Evolutionary conservation across 2,113 vertebrate genomes (phyloP), one percentile per base, ranked within the genome.

Genomic region (Centrocercus urophasianus): DNA sequence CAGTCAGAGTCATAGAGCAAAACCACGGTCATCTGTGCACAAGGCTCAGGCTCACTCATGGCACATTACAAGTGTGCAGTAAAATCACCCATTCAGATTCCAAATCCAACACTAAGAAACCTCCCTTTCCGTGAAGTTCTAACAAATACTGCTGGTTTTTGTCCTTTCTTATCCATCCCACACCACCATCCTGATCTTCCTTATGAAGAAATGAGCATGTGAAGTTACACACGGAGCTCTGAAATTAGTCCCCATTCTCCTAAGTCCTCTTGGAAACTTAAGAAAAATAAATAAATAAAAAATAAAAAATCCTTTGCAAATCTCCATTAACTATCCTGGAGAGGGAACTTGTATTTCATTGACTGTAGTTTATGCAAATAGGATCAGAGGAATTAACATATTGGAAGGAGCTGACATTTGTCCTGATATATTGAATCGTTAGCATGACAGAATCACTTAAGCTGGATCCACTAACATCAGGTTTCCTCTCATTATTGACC

Each of bases 401-500:
- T 98, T 98, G 98, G 98, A 98, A 98, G 97, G 92, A 96, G 96
- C 98, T 99, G 99, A 98, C 98, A 98, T 98, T 98, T 98, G 98
- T 99, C 98, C 98, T 98, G 98, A 98, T 98, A 98, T 98, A 99
- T 98, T 98, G 98, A 99, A 99, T 99, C 97, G 79, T 98, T 98
- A 98, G 97, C 94, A 96, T 98, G 98, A 98, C 98, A 98, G 98
- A 99, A 99, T 99, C 98, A 98, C 98, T 99, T 99, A 98, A 98
- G 98, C 98, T 97, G 97, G 98, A 99, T 98, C 98, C 98, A 98
- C 98, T 98, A 98, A 98, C 98, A 98, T 98, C 98, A 98, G 98
- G 98, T 99, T 99, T 98, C 98, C 98, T 98, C 98, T 98, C 96
- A 96, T 99, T 99, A 99, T 99, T 99, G 99, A 99, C 98, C 99